Evolutionary conservation across 2,888 invertebrate species (phyloP).

Genomic region (Parascotia fuliginaria): DNA sequence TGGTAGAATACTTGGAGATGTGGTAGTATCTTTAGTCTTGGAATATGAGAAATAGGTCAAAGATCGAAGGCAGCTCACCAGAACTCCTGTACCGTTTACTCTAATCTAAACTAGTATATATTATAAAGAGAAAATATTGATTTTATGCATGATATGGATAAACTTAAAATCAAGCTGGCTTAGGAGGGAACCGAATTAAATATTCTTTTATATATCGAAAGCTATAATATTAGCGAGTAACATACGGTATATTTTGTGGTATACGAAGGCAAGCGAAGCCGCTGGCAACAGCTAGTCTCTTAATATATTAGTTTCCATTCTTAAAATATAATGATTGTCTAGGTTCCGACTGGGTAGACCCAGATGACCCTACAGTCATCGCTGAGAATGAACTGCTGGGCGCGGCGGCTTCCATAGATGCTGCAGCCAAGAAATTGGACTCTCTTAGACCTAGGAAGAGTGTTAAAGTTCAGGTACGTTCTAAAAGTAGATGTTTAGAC

Average conservation of each 20-base stretch:
- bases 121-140: no score
- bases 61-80: background rate
- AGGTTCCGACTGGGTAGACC: constrained; percentile 98
- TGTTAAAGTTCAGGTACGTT: constrained; percentile 88
- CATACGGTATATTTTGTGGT: no score
- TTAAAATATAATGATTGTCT: background rate
- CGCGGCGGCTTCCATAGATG: constrained; percentile 99
- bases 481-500: no score
- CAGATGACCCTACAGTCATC: constrained; percentile 98
- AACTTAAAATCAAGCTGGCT: no score
- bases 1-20: background rate
- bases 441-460: constrained; percentile 94
- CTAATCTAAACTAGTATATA: no score
- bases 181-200: no score
- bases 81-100: background rate
- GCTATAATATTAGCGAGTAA: no score
- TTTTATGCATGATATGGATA: no score
- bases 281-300: background rate
- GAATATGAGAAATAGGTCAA: background rate
- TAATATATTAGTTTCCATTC: background rate
- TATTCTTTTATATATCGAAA: no score
- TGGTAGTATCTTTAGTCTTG: background rate
- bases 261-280: no score
- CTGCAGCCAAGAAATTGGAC: constrained; percentile 98
- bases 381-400: constrained; percentile 98